Percentiles rank a stretch among this genome's conserved stretches.
phyloP scores from a whole-genome alignment of 2,888 invertebrate species.

The Galerucella pusilla region DNA sequence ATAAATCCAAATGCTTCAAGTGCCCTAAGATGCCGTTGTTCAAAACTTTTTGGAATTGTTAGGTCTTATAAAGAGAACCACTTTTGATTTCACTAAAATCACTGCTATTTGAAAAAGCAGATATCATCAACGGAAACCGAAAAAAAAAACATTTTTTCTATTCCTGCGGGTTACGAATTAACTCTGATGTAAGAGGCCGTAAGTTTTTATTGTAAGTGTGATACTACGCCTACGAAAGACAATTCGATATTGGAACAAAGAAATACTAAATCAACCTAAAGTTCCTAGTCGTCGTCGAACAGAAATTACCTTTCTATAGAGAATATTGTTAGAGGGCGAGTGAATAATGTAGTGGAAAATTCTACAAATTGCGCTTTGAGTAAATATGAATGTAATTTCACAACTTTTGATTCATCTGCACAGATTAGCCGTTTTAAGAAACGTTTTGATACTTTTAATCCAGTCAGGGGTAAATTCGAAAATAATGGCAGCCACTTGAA shows the following conservation, averaged over 20 bases:
- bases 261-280: constrained; percentile 11
- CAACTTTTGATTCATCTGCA: too few relatives aligned
- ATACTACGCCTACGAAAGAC: background rate
- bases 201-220: constrained; percentile 14
- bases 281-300: background rate
- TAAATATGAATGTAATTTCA: background rate
- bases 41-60: too few relatives aligned
- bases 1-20: too few relatives aligned
- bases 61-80: too few relatives aligned
- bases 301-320: background rate
- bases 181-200: background rate
- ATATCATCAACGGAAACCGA: background rate
- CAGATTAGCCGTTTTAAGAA: too few relatives aligned
- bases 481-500: too few relatives aligned
- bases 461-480: too few relatives aligned
- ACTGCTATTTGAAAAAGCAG: too few relatives aligned
- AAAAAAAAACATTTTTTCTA: background rate
- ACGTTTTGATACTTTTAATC: too few relatives aligned
- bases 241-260: constrained; percentile 19
- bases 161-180: constrained; percentile 6
- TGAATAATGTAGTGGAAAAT: background rate
- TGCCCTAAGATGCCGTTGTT: too few relatives aligned
- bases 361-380: background rate
- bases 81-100: too few relatives aligned
- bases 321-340: background rate